phyloP scores from a whole-genome alignment of 2,797 vertebrate species.

The Rhinatrema bivittatum region DNA sequence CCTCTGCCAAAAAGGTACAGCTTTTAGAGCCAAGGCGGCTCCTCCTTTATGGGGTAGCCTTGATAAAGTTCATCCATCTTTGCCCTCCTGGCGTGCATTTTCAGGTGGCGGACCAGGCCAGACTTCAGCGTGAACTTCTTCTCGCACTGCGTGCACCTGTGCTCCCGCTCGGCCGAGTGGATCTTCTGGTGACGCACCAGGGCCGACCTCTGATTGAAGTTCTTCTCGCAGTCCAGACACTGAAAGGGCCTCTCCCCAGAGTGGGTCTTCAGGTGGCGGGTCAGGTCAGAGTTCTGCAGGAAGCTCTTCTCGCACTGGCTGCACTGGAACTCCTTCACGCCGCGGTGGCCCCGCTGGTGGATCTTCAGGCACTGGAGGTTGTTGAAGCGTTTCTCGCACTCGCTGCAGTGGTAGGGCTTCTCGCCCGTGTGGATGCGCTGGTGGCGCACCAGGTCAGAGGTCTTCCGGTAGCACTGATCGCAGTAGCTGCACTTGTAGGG shows the following conservation, averaged over 20 bases:
- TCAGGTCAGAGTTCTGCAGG: slow-evolving; percentile 6
- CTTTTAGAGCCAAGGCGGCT: no score
- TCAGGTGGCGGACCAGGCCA: no score
- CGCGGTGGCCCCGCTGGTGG: slow-evolving; percentile 1
- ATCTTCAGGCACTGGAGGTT: not conserved
- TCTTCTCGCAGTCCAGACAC: not conserved
- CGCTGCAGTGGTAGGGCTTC: not conserved
- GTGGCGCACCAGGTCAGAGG: slow-evolving; percentile 1
- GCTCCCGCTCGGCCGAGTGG: not conserved
- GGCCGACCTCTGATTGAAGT: not conserved
- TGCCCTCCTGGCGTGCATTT: no score
- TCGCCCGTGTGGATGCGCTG: not conserved
- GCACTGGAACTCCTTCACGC: not conserved
- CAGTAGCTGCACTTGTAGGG: not conserved
- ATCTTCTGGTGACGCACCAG: slow-evolving; percentile 2
- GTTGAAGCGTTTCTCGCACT: slow-evolving; percentile 2
- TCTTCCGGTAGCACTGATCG: not conserved
- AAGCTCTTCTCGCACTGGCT: not conserved
- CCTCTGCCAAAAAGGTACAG: no score
- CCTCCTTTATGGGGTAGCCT: no score
- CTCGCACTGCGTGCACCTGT: not conserved
- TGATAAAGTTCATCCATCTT: no score
- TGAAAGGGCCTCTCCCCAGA: not conserved
- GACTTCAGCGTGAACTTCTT: no score
- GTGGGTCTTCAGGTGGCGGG: slow-evolving; percentile 1